These are phyloP conservation scores for Cephus pygmeus DNA, from an alignment of 2,888 invertebrate species.

Conservation along the genomic window DNA sequence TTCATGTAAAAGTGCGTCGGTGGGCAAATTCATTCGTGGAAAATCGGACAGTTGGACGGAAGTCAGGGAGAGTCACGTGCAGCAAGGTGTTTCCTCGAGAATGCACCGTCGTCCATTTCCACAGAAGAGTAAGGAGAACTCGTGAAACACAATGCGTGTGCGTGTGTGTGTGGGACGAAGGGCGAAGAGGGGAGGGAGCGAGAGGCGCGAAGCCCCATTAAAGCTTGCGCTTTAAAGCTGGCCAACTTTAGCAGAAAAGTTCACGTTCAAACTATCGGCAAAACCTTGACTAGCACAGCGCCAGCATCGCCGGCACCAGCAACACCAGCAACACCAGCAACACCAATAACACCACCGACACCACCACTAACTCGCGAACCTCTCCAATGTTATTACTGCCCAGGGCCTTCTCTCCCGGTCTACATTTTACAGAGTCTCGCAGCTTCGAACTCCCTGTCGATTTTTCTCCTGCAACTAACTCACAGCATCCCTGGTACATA, in stretches of 20 bases:
- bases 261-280: slow-evolving; percentile 56
- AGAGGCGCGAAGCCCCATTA: slow-evolving; percentile 52
- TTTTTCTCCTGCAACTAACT: no score
- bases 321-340: slow-evolving; percentile 32
- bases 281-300: slow-evolving; percentile 35
- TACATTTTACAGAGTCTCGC: no score
- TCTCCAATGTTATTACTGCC: slow-evolving; percentile 56
- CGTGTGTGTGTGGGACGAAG: not conserved
- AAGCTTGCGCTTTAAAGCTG: slow-evolving; percentile 58
- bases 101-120: no score
- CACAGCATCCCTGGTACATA: no score
- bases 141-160: not conserved
- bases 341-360: slow-evolving; percentile 39
- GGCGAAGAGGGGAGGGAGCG: not conserved
- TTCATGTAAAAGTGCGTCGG: no score
- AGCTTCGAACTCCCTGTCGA: no score
- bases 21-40: no score
- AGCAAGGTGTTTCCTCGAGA: no score
- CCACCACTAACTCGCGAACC: slow-evolving; percentile 44
- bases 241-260: slow-evolving; percentile 52
- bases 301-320: slow-evolving; percentile 17
- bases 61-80: no score
- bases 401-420: slow-evolving; percentile 34
- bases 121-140: no score
- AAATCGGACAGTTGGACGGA: no score